Base-by-base conservation (phyloP, 2,113 vertebrate species). In the Cephalopholis sonnerati region DNA sequence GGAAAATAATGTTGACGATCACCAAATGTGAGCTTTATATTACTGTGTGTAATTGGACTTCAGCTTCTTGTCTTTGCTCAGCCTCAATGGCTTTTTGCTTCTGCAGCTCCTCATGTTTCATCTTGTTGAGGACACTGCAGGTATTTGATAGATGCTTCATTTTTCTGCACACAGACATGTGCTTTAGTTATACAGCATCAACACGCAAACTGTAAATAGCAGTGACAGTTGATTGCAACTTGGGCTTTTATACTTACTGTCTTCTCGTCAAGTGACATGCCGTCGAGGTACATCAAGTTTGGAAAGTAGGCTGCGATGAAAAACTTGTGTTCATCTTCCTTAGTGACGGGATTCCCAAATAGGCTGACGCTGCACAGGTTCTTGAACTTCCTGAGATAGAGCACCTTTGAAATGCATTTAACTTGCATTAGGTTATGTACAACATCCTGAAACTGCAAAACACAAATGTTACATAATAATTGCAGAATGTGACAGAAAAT, bases 331-430 rank as follows among this genome's bases (percentile, higher is more conserved):
- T 87, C 82, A 16, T 96, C 94, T 0, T 91, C 62, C 0, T 96
- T 67, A 0, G 94, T 92, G 20, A 97, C 20, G 1, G 97, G 96
- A 86, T 99, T 99, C 81, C 97, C 97, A 0, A 10, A 27, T 2
- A 99, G 94, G 79, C 93, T 96, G 85, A 99, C 81, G 0, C 93
- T 89, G 58, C 92, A 92, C 58, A 99, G 73, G 10, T 88, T 91
- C 90, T 96, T 94, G 74, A 98, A 97, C 62, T 70, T 96, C 77
- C 96, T 94, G 36, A 99, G 95, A 77, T 96, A 97, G 76, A 95
- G 81, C 62, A 99, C 81, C 98, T 99, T 63, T 68, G 44, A 74
- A 87, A 76, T 62, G 5, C 12, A 82, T 54, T 24, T 8, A 15
- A 27, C 27, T 8, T 53, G 11, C 20, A 71, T 63, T 32, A 63